These are phyloP conservation scores for Archivesica marissinica DNA, from an alignment of 1,140 invertebrate species.

Conservation along the genomic window DNA sequence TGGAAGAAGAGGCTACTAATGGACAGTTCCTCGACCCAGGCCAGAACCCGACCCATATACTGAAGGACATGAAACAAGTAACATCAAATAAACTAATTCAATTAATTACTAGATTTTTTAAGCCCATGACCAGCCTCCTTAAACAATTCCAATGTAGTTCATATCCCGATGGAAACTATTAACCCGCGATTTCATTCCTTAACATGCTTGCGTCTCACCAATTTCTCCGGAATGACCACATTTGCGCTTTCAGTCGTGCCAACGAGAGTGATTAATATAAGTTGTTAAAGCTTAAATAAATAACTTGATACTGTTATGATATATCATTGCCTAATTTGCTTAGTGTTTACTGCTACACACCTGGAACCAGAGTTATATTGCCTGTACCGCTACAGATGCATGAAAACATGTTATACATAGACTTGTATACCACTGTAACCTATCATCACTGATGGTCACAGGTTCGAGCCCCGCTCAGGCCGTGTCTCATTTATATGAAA, in stretches of 20 bases:
- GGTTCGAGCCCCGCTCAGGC: too few species aligned
- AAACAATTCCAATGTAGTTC: not conserved
- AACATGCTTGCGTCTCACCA: not conserved
- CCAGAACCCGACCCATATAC: constrained; percentile 77
- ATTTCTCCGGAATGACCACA: not conserved
- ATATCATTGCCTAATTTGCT: not conserved
- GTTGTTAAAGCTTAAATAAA: not conserved
- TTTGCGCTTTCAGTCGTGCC: too few species aligned
- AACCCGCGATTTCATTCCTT: not conserved
- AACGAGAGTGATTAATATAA: too few species aligned
- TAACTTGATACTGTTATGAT: not conserved
- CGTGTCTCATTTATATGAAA: too few species aligned
- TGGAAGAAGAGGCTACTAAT: constrained; percentile 77
- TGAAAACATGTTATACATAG: too few species aligned
- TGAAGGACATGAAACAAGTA: constrained; percentile 79
- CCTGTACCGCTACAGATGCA: too few species aligned
- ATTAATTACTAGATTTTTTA: not conserved
- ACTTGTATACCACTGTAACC: too few species aligned
- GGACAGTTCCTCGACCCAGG: constrained; percentile 81
- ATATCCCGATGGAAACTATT: too few species aligned
- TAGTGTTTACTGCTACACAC: not conserved
- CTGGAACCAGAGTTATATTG: too few species aligned
- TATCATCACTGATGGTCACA: too few species aligned
- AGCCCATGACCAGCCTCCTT: too few species aligned
- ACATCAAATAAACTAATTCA: constrained; percentile 35